Conservation (phyloP, 1,140 invertebrate genomes). For the Venturia canescens region DNA sequence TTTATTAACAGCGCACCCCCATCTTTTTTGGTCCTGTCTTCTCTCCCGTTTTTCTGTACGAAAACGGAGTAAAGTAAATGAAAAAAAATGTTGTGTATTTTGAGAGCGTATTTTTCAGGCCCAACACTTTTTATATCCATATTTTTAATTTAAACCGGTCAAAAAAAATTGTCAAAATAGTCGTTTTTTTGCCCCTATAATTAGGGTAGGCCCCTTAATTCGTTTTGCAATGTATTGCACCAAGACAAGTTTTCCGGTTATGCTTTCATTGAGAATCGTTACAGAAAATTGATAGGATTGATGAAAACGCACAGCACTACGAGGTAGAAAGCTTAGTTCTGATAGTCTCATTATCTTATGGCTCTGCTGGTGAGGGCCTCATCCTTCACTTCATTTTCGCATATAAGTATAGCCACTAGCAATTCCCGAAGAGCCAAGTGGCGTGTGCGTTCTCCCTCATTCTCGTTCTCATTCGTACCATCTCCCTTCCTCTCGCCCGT, state of each 20-base stretch:
- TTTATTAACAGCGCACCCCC: no score
- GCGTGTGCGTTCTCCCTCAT: not conserved
- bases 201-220: no score
- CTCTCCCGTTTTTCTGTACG: no score
- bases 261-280: not conserved
- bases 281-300: not conserved
- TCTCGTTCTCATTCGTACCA: not conserved
- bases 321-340: slow-evolving; percentile 8
- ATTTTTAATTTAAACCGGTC: no score
- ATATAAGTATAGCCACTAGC: slow-evolving; percentile 1
- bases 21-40: no score
- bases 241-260: not conserved
- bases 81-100: no score
- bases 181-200: no score
- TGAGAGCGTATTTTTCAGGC: no score
- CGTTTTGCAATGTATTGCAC: not conserved
- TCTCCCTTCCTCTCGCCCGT: not conserved
- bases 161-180: no score
- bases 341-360: slow-evolving; percentile 27
- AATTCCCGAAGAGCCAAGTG: not conserved
- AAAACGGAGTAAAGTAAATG: no score
- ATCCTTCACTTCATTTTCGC: slow-evolving; percentile 26
- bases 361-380: not conserved
- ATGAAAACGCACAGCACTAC: not conserved
- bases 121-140: no score